Evolutionary conservation across 2,888 invertebrate genomes (phyloP), one percentile per base, ranked within the genome.

Genomic region (Saturnia japonica): DNA sequence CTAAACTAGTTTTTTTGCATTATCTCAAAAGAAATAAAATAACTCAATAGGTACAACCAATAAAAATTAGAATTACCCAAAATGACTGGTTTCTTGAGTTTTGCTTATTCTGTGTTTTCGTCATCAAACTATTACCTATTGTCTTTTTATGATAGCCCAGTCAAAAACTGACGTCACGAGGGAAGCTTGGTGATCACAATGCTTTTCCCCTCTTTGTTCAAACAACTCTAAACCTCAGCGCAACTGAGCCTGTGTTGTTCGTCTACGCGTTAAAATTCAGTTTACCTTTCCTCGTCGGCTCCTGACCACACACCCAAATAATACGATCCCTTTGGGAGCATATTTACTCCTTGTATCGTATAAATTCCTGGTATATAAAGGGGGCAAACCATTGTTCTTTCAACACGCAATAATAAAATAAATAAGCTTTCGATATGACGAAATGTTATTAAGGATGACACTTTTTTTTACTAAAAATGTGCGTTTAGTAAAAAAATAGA

Each of bases 331-430:
- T 83, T 83, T 85, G 80, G 81, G 82, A 86, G 82, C 76, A 79
- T 78, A 75, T 34, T 4, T 77, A 89, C 94, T 94, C 92, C 82
- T 80, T 74, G 72, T 80, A 70, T 79, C 83, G 86, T 83, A 91
- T 94, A 91, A 83, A 82, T 76, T 80, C 94, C 94, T 94, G 89
- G 93, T 94, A 93, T 82, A 90, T 94, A 94, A 94, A 94, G 94
- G 94, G 94, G 93, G 93, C 94, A 94, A 88, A 87, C 91, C 92
- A 94, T 94, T 94, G 94, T 94, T 94, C 91, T 91, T 91, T 94
- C 91, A 94, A 94, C 93, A 94, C 94, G 93, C 93, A 92, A 87
- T 92, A 28, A 19, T 19, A 22, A 12, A 47, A 42, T 42, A 42
- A 42, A 42, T 42, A 12, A 14, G 45, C 45, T 47, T 47, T 47